Evolutionary conservation across 1,140 invertebrate genomes (phyloP).

Genomic region (Zaprionus taronus): DNA sequence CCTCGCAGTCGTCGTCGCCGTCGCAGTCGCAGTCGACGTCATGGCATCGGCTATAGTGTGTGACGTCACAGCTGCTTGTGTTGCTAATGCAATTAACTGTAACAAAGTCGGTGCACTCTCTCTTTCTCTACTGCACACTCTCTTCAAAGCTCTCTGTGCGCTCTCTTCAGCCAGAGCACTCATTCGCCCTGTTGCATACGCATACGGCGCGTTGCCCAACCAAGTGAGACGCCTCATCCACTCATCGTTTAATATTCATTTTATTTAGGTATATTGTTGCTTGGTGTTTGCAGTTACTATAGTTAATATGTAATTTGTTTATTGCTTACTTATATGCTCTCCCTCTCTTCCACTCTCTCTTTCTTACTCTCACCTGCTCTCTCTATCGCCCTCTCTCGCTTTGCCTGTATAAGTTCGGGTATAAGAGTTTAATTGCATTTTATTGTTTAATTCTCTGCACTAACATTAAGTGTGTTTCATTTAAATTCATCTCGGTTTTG

Average conservation of each 20-base stretch:
- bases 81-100: constrained; percentile 60
- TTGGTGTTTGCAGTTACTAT: constrained; percentile 57
- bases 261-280: constrained; percentile 61
- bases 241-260: constrained; percentile 50
- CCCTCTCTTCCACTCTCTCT: neutral
- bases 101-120: constrained; percentile 23
- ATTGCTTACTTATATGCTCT: constrained; percentile 59
- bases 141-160: constrained; percentile 24
- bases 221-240: neutral
- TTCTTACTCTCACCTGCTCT: neutral
- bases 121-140: neutral
- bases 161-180: constrained; percentile 44
- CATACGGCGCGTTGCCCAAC: constrained; percentile 52
- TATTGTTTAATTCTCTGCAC: constrained; percentile 44
- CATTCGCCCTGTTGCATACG: constrained; percentile 69
- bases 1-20: neutral
- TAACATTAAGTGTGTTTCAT: constrained; percentile 38
- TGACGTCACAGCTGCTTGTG: constrained; percentile 61
- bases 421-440: constrained; percentile 47
- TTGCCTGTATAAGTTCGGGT: constrained; percentile 34
- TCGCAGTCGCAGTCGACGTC: constrained; percentile 50
- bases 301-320: constrained; percentile 59
- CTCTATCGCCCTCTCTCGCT: neutral
- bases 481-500: constrained; percentile 48
- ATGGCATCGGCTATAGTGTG: constrained; percentile 24